Conservation (phyloP, 2,113 vertebrate species). For the Onychorhynchus coronatus region DNA sequence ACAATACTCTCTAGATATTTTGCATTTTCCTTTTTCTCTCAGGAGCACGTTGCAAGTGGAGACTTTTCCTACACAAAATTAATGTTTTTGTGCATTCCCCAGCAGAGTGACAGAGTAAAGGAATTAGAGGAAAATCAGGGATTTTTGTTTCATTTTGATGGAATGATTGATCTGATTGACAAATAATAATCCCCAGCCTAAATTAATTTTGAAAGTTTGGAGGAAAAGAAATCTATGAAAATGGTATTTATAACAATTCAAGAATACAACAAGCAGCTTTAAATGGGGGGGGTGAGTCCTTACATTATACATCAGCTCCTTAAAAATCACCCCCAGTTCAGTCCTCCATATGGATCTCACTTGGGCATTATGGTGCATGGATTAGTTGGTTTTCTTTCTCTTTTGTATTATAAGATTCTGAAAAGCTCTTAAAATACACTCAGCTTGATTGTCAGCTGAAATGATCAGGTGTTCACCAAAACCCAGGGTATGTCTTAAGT, state of each 20-base stretch:
- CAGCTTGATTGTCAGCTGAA: neutral
- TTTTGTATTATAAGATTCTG: neutral
- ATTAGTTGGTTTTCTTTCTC: neutral
- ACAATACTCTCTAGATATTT: neutral
- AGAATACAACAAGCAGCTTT: neutral
- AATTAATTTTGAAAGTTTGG: neutral
- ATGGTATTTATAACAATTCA: neutral
- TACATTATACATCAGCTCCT: neutral
- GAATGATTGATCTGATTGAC: neutral
- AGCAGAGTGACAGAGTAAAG: neutral
- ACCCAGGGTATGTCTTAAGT: neutral
- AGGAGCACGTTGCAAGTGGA: neutral
- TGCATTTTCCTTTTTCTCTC: neutral
- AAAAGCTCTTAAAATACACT: neutral
- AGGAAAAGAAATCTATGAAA: neutral
- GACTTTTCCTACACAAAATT: neutral
- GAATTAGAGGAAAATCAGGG: neutral
- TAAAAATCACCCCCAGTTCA: neutral
- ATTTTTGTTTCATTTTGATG: neutral
- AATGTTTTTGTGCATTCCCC: neutral
- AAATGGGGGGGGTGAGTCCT: neutral
- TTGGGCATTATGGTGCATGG: neutral
- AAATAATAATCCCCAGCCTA: neutral
- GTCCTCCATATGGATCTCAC: neutral
- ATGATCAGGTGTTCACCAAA: neutral